Evolutionary conservation across 2,888 invertebrate species (phyloP), one percentile per base, ranked within the genome.

Genomic region (Archips crataeganus): DNA sequence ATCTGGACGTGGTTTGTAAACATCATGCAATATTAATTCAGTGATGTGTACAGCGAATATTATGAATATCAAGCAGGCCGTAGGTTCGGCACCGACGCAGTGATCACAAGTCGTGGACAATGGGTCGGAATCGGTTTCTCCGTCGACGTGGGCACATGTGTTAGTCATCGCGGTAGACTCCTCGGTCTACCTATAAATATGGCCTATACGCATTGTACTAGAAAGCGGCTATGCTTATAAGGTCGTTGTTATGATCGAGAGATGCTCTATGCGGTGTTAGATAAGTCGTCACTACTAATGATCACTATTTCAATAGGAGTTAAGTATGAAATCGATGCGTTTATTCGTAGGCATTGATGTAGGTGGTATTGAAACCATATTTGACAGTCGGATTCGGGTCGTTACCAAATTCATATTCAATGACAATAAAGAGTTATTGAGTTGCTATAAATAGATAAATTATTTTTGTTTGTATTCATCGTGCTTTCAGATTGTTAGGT

Each of bases 161-260:
- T 66, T 66, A 71, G 72, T 68, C 72, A 73, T 47, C 57, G 54
- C 65, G 64, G 32, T 23, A 64, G 64, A 32, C 68, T 39, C 54
- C 32, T 13, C 61, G 23, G 32, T 47, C 42, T 32, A 34, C 34
- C 32, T 61, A 54, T 39, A 6, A 61, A 61, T 49, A 42, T 61
- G 36, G 60, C 51, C 36, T 72, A 65, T 51, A 42, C 71, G 15
- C 11, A 61, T 66, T 42, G 65, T n/a, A 66, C 45, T 76, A 76
- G 76, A 76, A 76, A 76, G 76, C 54, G 63, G 71, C 36, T 57
- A 69, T 60, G 63, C 76, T 71, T 34, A 60, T 74, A 74, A 54
- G 71, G 74, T 13, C 59, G 61, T 69, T 75, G 73, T 64, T 69
- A 73, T 70, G 69, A 51, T 57, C 15, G 64, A 61, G 69, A 59